Conservation (phyloP, 1,140 invertebrate species). For the Drosophila nigromelanica region DNA sequence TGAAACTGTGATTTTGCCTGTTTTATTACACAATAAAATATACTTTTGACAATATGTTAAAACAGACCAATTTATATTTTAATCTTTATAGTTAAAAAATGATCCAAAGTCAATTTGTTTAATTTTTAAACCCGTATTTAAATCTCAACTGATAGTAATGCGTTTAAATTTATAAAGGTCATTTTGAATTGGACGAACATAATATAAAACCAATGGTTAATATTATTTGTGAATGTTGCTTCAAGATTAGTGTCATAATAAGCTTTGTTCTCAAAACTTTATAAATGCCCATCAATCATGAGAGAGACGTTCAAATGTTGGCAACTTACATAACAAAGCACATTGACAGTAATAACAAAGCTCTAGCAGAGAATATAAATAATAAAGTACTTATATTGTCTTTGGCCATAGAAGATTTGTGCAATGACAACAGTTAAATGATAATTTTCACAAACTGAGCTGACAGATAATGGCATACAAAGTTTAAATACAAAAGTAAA, state of each 20-base stretch:
- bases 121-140: too few relatives aligned
- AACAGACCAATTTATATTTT: too few relatives aligned
- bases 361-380: constrained; percentile 1
- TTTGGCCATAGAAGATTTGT: constrained; percentile 11
- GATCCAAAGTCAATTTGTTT: too few relatives aligned
- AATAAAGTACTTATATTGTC: too few relatives aligned
- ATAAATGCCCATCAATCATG: constrained; percentile 56
- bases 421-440: constrained; percentile 16
- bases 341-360: constrained; percentile 40
- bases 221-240: constrained; percentile 27
- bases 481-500: constrained; percentile 5
- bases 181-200: too few relatives aligned
- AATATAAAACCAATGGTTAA: background rate
- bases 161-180: too few relatives aligned
- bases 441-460: constrained; percentile 36
- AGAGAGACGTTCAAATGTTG: constrained; percentile 13
- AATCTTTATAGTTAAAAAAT: too few relatives aligned
- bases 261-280: constrained; percentile 45
- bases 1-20: too few relatives aligned
- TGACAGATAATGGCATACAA: constrained; percentile 1
- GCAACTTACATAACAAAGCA: constrained; percentile 13
- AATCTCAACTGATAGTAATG: too few relatives aligned
- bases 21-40: too few relatives aligned
- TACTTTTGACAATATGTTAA: too few relatives aligned
- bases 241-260: constrained; percentile 55